Percentiles rank a stretch among this genome's conserved stretches.
Evolutionary conservation across 2,888 invertebrate species (phyloP).

Genomic region (Scrobipalpa costella): DNA sequence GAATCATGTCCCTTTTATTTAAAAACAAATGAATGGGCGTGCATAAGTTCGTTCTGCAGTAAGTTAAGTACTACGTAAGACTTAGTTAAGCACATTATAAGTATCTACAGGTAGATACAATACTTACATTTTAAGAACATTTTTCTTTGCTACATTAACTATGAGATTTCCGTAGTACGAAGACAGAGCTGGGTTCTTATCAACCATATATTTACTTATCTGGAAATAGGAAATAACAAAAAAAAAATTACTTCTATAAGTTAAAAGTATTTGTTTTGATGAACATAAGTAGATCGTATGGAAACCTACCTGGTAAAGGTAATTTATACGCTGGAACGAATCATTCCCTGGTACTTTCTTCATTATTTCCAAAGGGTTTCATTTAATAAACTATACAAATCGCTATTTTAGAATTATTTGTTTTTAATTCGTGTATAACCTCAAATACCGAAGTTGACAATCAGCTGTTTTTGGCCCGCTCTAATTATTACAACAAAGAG

Average conservation of each 20-base stretch:
- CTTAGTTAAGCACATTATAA: too few species aligned
- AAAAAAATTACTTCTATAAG: not conserved
- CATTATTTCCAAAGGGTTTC: slow-evolving; percentile 45
- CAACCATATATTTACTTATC: slow-evolving; percentile 75
- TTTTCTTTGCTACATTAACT: slow-evolving; percentile 80
- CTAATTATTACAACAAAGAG: not conserved
- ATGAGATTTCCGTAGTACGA: slow-evolving; percentile 81
- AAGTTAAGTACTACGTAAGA: too few species aligned
- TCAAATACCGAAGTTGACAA: slow-evolving; percentile 18
- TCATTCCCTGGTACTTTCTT: slow-evolving; percentile 84
- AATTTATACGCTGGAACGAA: slow-evolving; percentile 85
- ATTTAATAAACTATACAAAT: not conserved
- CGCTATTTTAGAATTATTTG: not conserved
- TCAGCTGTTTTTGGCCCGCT: slow-evolving; percentile 15
- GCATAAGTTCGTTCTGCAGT: too few species aligned
- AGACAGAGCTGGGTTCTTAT: slow-evolving; percentile 63
- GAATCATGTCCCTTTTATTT: too few species aligned
- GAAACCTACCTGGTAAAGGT: slow-evolving; percentile 82
- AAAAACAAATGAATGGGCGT: too few species aligned
- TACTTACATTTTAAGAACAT: slow-evolving; percentile 81
- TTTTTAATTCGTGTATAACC: not conserved
- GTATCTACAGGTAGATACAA: too few species aligned
- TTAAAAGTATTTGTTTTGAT: not conserved
- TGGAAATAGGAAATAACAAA: slow-evolving; percentile 48
- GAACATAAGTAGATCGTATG: not conserved